Base-by-base conservation (phyloP, 2,113 vertebrate species). In the Zeus faber region DNA sequence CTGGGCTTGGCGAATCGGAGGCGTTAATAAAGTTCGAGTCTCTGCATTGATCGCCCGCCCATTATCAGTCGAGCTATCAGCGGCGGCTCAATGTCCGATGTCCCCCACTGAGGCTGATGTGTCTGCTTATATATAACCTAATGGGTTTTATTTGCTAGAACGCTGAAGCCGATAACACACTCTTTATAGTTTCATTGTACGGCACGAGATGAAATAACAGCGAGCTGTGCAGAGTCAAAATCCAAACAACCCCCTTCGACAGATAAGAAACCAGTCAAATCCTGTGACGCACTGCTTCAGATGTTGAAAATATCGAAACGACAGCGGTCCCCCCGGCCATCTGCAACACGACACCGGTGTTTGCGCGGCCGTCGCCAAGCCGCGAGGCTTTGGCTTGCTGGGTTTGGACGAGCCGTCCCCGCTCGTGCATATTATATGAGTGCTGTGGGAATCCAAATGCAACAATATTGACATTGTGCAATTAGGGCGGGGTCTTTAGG, bases 401-500 rank as follows among this genome's bases (percentile, higher is more conserved):
- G 21, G 46, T 57, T 76, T 50, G 71, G 70, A 62, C 56, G 66
- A 73, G 65, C 62, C 59, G 31, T 76, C 65, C 58, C 43, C 70
- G 62, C 70, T 47, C 64, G 59, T 74, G 76, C 71, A 80, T 80
- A 70, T 85, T 76, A 77, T 75, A 82, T 72, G 63, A 80, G 75
- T 67, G 80, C 80, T 70, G 39, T 74, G 79, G 81, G 81, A 88
- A 72, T 85, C 76, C 52, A 84, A 87, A 87, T 77, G 77, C 83
- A 83, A 84, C 85, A 84, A 79, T 88, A 89, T 88, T 88, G 88
- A 87, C 84, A 81, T 65, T 60, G 62, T 82, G 86, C 80, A 86
- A 88, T 87, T 82, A 84, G 65, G 79, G 80, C 18, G 71, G 80
- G 80, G 81, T 84, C 82, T 74, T 88, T 83, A 82, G 80, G 79